Conservation (phyloP, 2,113 vertebrate species). For the Cavia porcellus region DNA sequence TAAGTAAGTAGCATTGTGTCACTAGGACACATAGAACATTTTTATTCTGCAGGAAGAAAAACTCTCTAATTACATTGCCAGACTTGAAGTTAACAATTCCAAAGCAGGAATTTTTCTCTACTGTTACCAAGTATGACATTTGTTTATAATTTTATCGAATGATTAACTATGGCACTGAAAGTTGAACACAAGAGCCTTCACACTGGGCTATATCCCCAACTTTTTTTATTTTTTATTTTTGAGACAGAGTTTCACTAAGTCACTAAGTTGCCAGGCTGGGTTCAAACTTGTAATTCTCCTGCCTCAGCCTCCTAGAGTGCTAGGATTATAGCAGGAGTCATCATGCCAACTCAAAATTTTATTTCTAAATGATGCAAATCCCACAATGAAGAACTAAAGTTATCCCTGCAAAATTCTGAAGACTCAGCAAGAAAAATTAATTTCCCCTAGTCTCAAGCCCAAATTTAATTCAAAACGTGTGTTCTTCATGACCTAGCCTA, state of each 20-base stretch:
- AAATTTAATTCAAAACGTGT: conserved; percentile 47
- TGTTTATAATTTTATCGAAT: conserved; percentile 55
- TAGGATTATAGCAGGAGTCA: background rate
- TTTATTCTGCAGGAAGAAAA: conserved; percentile 21
- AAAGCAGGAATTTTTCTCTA: conserved; percentile 52
- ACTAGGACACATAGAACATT: background rate
- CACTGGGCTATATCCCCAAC: background rate
- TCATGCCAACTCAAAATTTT: conserved; percentile 6
- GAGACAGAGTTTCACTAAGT: background rate
- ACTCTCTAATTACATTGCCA: conserved; percentile 42
- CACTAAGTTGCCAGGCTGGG: background rate
- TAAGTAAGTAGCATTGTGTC: background rate
- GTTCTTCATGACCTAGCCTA: conserved; percentile 21
- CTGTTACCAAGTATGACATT: conserved; percentile 46
- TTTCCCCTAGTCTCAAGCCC: conserved; percentile 35
- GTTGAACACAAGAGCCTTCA: background rate
- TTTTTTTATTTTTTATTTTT: background rate
- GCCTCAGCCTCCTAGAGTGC: background rate
- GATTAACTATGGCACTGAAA: background rate
- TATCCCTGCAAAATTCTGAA: conserved; percentile 60
- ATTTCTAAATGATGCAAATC: conserved; percentile 69
- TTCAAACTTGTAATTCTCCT: background rate
- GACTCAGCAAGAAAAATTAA: conserved; percentile 50
- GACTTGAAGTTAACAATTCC: conserved; percentile 47
- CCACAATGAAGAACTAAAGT: conserved; percentile 50